phyloP scores from a whole-genome alignment of 2,888 invertebrate species.

The Elgonia sp. region DNA sequence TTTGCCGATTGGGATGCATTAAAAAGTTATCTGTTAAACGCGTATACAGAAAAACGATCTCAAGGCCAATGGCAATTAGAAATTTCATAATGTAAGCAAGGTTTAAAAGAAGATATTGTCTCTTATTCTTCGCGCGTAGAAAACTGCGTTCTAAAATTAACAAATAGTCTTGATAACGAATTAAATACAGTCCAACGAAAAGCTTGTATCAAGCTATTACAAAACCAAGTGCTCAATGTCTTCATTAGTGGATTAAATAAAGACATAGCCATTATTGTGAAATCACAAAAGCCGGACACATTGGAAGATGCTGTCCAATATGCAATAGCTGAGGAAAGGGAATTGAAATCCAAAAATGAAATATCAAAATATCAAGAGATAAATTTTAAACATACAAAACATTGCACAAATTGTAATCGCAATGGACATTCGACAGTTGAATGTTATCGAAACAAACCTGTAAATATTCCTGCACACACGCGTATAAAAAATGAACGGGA shows the following conservation, averaged over 20 bases:
- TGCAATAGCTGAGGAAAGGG: slow-evolving; percentile 80
- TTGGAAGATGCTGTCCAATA: slow-evolving; percentile 81
- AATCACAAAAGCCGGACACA: slow-evolving; percentile 79
- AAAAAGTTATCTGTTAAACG: slow-evolving; percentile 72
- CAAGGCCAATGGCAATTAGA: slow-evolving; percentile 81
- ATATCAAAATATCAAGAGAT: slow-evolving; percentile 45
- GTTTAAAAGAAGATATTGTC: slow-evolving; percentile 76
- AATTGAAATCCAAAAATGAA: slow-evolving; percentile 76
- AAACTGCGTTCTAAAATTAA: slow-evolving; percentile 80
- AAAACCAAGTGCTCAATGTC: slow-evolving; percentile 81
- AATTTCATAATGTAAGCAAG: slow-evolving; percentile 80
- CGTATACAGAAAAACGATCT: slow-evolving; percentile 53
- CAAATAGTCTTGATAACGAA: slow-evolving; percentile 77
- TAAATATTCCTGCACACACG: not conserved
- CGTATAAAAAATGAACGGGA: not conserved
- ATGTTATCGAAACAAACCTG: not conserved
- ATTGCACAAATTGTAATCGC: slow-evolving; percentile 1
- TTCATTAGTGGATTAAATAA: slow-evolving; percentile 81
- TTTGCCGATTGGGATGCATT: slow-evolving; percentile 76
- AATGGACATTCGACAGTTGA: slow-evolving; percentile 15
- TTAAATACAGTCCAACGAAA: slow-evolving; percentile 67
- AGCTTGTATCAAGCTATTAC: slow-evolving; percentile 77
- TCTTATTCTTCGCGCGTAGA: slow-evolving; percentile 79
- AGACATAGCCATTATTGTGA: slow-evolving; percentile 80
- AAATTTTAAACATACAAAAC: not conserved